Percentiles rank a stretch among this genome's conserved stretches.
Evolutionary conservation across 2,888 invertebrate genomes (phyloP).

Genomic region (Mythimna ferrago): DNA sequence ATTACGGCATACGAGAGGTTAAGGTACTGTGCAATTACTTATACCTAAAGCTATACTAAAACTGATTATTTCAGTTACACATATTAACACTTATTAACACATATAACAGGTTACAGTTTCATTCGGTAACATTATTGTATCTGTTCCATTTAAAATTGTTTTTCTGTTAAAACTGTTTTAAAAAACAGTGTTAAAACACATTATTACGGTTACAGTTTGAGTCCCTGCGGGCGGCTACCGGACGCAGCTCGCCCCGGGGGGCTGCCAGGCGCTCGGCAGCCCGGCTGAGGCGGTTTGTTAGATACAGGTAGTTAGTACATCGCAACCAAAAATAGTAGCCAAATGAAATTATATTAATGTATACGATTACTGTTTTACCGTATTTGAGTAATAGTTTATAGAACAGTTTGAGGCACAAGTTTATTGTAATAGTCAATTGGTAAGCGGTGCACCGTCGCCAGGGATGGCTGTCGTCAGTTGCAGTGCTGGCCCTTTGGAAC

Average conservation of each 20-base stretch:
- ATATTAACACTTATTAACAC: too few relatives aligned
- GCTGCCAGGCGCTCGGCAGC: not conserved
- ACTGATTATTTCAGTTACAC: too few relatives aligned
- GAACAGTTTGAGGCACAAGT: constrained; percentile 30
- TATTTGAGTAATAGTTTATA: constrained; percentile 30
- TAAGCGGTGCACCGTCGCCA: constrained; percentile 31
- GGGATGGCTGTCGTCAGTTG: constrained; percentile 12
- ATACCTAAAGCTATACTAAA: too few relatives aligned
- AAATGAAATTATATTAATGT: constrained; percentile 57
- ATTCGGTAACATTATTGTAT: too few relatives aligned
- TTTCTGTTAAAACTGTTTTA: too few relatives aligned
- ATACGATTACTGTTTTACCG: constrained; percentile 53
- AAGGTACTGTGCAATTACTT: too few relatives aligned
- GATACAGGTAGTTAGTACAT: constrained; percentile 37
- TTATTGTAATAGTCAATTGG: constrained; percentile 10
- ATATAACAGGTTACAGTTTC: too few relatives aligned
- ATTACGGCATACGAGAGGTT: too few relatives aligned
- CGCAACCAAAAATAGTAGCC: constrained; percentile 62
- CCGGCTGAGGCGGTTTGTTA: constrained; percentile 23
- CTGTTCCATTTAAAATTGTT: too few relatives aligned
- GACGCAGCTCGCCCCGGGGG: not conserved
- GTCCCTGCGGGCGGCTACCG: too few relatives aligned
- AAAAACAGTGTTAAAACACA: too few relatives aligned
- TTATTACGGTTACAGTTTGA: too few relatives aligned
- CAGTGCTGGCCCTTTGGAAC: constrained; percentile 23